These are phyloP conservation scores for Sebastes elongatus DNA, from an alignment of 2,797 vertebrate genomes.

Conservation along the genomic window DNA sequence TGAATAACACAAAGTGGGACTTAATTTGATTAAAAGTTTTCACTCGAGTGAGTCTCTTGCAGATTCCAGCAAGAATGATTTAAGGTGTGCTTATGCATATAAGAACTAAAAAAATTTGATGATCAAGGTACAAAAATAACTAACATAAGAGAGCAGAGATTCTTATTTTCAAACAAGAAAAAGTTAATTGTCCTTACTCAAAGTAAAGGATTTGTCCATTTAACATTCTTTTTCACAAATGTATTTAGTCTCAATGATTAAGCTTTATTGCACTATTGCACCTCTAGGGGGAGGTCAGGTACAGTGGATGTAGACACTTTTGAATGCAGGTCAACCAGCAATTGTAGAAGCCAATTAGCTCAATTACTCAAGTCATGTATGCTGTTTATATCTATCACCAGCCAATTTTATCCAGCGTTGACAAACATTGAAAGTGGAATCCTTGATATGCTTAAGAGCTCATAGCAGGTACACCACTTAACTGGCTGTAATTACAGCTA, in stretches of 20 bases:
- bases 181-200: too few species aligned
- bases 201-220: neutral
- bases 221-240: neutral
- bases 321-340: neutral
- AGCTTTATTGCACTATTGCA: slow-evolving; percentile 7
- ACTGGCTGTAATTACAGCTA: neutral
- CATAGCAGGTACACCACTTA: neutral
- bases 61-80: too few species aligned
- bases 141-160: too few species aligned
- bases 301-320: neutral
- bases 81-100: too few species aligned
- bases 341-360: neutral
- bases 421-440: neutral
- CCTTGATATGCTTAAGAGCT: neutral
- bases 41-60: too few species aligned
- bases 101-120: too few species aligned
- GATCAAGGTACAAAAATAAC: too few species aligned
- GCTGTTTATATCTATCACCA: neutral
- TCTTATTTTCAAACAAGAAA: neutral
- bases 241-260: neutral
- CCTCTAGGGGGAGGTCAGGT: slow-evolving; percentile 14
- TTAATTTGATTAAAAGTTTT: too few species aligned
- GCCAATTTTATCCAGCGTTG: neutral
- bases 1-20: too few species aligned
- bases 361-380: neutral